phyloP scores from a whole-genome alignment of 2,113 vertebrate genomes.

The Lipophrys pholis region DNA sequence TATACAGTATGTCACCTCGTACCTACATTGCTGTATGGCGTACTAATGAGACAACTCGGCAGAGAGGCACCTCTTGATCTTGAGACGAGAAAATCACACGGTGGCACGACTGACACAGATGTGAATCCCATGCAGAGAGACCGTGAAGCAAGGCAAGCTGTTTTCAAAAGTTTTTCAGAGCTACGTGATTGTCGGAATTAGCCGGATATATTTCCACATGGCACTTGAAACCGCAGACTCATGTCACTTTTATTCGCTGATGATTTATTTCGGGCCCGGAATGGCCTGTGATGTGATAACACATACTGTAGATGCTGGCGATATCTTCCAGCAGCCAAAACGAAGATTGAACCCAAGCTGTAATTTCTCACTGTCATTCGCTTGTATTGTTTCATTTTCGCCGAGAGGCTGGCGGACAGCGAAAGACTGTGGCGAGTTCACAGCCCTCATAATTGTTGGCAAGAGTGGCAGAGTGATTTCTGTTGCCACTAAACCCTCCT shows the following conservation, averaged over 20 bases:
- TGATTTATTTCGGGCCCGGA: constrained; percentile 40
- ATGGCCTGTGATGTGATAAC: constrained; percentile 33
- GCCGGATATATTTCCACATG: not conserved
- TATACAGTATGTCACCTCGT: constrained; percentile 55
- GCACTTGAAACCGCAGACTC: constrained; percentile 18
- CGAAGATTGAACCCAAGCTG: constrained; percentile 49
- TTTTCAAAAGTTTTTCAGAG: constrained; percentile 30
- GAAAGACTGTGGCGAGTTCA: constrained; percentile 53
- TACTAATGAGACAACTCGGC: constrained; percentile 71
- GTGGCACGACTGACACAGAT: constrained; percentile 3
- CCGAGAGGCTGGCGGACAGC: constrained; percentile 51
- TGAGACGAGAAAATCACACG: constrained; percentile 63
- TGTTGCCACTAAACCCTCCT: constrained; percentile 73
- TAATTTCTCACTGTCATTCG: constrained; percentile 55
- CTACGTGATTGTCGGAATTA: constrained; percentile 20
- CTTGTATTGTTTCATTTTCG: constrained; percentile 58
- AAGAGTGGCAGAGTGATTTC: constrained; percentile 63
- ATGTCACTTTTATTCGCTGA: constrained; percentile 17
- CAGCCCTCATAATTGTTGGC: constrained; percentile 63
- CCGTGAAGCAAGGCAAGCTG: constrained; percentile 13
- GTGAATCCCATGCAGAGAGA: constrained; percentile 30
- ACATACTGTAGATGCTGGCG: constrained; percentile 30
- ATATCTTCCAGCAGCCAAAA: constrained; percentile 44
- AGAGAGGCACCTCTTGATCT: constrained; percentile 62
- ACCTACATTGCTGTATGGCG: constrained; percentile 39